Evolutionary conservation across 1,140 invertebrate species (phyloP), one percentile per base, ranked within the genome.

Genomic region (Drepana arcuata): DNA sequence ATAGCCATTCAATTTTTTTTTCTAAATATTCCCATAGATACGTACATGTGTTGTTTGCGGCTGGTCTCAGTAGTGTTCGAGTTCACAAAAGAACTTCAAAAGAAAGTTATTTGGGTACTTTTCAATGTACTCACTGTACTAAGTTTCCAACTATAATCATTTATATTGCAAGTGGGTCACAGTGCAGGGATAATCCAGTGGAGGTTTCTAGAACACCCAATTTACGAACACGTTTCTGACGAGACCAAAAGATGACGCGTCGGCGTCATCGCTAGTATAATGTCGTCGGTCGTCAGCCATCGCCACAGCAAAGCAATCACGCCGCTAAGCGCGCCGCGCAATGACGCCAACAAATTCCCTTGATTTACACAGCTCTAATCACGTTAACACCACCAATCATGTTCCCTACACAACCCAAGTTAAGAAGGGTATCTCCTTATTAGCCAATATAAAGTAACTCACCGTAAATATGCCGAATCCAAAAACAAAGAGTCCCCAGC

Each of bases 401-500:
- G 27, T 48, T 16, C 39, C 31, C 23, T 21, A 9, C 18, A 5
- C 27, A 46, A n/a, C n/a, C n/a, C n/a, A n/a, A n/a, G n/a, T n/a
- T n/a, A n/a, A 23, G 14, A 33, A 43, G 40, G 41, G 10, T 41
- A 30, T 24, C 16, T 43, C 18, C 41, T 43, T 39, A 32, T 41
- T 34, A 31, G 41, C 26, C 46, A 65, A 54, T 53, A 49, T 26
- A 41, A 27, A 33, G 16, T 48, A 70, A 77, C 78, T 82, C 61
- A 82, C 78, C 78, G 65, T 69, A 68, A 68, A 69, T 68, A 79
- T 47, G 74, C 47, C 37, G 71, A 78, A 74, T 82, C 72, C 71
- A 78, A 82, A 67, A 82, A 82, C 74, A 79, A 79, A 82, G 74
- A 75, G 50, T 71, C 58, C 70, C 61, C 71, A 78, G 78, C 78